Base-by-base conservation (phyloP, 2,113 vertebrate genomes). In the Asarcornis scutulata region DNA sequence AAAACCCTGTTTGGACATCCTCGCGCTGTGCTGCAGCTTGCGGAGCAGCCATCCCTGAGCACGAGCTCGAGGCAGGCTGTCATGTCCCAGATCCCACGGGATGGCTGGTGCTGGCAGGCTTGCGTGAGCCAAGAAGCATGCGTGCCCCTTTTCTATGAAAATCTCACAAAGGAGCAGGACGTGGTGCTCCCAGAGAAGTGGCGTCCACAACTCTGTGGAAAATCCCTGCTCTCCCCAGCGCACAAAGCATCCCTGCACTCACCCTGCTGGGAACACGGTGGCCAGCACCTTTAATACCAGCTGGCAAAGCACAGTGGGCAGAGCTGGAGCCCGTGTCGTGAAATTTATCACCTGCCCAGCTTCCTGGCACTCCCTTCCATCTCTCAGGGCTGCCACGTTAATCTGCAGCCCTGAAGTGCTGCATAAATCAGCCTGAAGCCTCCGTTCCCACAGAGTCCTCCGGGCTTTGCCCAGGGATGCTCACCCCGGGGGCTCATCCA, bases 41-140 rank as follows among this genome's bases (percentile, higher is more conserved):
- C 44, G 31, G 48, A 60, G 13, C 68, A 48, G 36, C 27, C 1
- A 2, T 23, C 81, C 68, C 59, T 32, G 76, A 56, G 82, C 17
- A 0, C 6, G 23, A 59, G 27, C 20, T 88, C 72, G 50, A 63
- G 89, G 86, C 79, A 58, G 52, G 63, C 59, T 53, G 23, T 3
- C 0, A 3, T 32, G 48, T 73, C 48, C 79, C n/a, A 4, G 23
- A 8, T 52, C 77, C 59, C 81, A 42, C 0, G 1, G 13, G 34
- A n/a, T 5, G 8, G 66, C 42, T 53, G 78, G 31, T 7, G 42
- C 56, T 58, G 79, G 29, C 69, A 74, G 64, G 38, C 32, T 52
- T n/a, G 36, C 6, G 62, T 3, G 26, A 48, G 64, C 53, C 18
- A 36, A 0, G 4, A 27, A 27, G 46, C 2, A 1, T 18, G 12